Base-by-base conservation (phyloP, 1,140 invertebrate genomes). In the Bombus turneri region DNA sequence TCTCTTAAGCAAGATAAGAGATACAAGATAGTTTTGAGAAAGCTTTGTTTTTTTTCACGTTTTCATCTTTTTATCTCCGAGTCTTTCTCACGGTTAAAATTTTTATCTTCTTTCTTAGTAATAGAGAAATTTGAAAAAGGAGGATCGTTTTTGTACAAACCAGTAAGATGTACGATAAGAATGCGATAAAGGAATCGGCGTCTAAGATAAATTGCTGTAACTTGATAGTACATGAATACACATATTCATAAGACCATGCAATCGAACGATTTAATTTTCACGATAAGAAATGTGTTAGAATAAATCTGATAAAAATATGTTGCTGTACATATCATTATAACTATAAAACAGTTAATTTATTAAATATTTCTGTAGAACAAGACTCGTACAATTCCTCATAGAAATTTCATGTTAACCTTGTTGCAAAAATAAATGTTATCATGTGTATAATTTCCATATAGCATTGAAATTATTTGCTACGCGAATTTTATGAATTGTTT, bases 31-130 rank as follows among this genome's bases (percentile, higher is more conserved):
- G 13, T 53, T 53, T 53, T 10, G 31, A 47, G 22, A 59, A 41
- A 13, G 4, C 18, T 0, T 53, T 62, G 15, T 68, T 31, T 79
- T 37, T 62, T 37, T 34, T 72, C 3, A 15, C 25, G 1, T 64
- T 68, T 71, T 72, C 78, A 79, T 72, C 31, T 79, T 37, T 31
- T 62, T 84, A 79, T 77, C 81, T 41, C 25, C 0, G 28, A 18
- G 3, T 22, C 25, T 25, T 37, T 57, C 57, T 57, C 59, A 41
- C 18, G 9, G 18, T 5, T 75, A 37, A 22, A 1, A 57, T 77
- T 31, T 53, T 79, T 84, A 84, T 84, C 83, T 79, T 8, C 39
- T 34, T 15, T 15, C 22, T 10, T 13, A 43, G 75, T 83, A 83
- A 77, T 12, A 25, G 22, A 28, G 15, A 31, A 18, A 31, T 25